Conservation (phyloP, 2,797 vertebrate genomes). For the Neoniphon sammara region DNA sequence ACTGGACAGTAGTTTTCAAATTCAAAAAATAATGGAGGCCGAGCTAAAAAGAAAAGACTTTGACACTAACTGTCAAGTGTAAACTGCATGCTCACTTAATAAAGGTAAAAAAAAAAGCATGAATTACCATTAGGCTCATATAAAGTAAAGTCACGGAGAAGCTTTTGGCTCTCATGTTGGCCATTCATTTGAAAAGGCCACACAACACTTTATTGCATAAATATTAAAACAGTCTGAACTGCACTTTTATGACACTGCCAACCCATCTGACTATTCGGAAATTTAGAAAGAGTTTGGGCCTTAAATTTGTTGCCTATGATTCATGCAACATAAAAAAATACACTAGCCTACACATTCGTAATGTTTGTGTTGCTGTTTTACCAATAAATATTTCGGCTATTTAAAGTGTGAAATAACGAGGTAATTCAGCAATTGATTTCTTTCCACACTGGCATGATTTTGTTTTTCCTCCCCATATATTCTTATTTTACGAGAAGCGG, state of each 20-base stretch:
- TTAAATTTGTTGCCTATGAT: not conserved
- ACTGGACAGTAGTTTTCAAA: not conserved
- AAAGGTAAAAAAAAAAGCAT: too few relatives aligned
- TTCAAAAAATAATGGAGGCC: too few relatives aligned
- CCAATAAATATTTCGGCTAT: not conserved
- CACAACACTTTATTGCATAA: not conserved
- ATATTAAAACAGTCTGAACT: constrained; percentile 21
- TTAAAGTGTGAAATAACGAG: too few relatives aligned
- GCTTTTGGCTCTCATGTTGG: constrained; percentile 36
- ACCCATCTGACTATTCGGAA: not conserved
- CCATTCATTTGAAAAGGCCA: constrained; percentile 50
- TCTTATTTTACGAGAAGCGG: not conserved
- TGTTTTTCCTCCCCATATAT: not conserved
- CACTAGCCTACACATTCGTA: not conserved
- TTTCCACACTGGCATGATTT: not conserved
- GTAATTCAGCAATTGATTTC: not conserved
- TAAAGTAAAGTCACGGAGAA: not conserved
- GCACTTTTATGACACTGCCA: not conserved
- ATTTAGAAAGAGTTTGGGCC: not conserved
- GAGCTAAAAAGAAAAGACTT: not conserved
- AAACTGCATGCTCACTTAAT: too few relatives aligned
- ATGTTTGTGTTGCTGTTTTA: not conserved
- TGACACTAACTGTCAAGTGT: too few relatives aligned
- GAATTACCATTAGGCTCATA: too few relatives aligned
- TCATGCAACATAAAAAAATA: not conserved